Conservation (phyloP, 2,113 vertebrate genomes). For the Phrynocephalus versicolor region DNA sequence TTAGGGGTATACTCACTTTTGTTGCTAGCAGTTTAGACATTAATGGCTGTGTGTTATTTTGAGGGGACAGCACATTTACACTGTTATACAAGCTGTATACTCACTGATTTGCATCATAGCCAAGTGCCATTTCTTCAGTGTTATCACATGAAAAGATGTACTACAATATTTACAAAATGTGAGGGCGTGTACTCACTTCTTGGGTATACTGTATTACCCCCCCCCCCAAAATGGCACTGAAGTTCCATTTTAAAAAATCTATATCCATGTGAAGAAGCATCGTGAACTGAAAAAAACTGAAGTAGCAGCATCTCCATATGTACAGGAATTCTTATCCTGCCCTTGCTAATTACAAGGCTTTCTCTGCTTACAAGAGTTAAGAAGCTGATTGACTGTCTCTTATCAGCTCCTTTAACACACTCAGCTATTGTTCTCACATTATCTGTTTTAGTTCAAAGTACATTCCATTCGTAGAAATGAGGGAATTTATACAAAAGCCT, state of each 20-base stretch:
- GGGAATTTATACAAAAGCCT: slow-evolving; percentile 4
- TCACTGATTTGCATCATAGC: no score
- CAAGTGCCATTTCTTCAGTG: no score
- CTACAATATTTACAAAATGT: no score
- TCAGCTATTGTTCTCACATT: slow-evolving; percentile 7
- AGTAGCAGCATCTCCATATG: slow-evolving; percentile 13
- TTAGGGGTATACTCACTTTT: no score
- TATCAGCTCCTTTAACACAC: slow-evolving; percentile 25
- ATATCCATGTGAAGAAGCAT: not conserved
- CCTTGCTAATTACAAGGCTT: slow-evolving; percentile 29
- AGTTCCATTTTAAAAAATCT: slow-evolving; percentile 1
- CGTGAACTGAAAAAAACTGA: not conserved
- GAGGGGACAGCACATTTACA: no score
- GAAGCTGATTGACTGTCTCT: not conserved
- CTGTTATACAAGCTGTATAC: no score
- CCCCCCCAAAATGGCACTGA: not conserved
- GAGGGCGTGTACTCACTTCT: no score
- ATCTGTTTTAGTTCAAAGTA: slow-evolving; percentile 9
- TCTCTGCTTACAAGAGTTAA: slow-evolving; percentile 1
- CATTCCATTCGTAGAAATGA: slow-evolving; percentile 32
- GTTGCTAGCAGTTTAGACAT: no score
- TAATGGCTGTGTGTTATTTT: no score
- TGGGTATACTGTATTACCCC: no score
- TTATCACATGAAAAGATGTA: no score
- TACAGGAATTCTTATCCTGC: not conserved